Base-by-base conservation (phyloP, 2,888 invertebrate genomes). In the Lithodes maja region DNA sequence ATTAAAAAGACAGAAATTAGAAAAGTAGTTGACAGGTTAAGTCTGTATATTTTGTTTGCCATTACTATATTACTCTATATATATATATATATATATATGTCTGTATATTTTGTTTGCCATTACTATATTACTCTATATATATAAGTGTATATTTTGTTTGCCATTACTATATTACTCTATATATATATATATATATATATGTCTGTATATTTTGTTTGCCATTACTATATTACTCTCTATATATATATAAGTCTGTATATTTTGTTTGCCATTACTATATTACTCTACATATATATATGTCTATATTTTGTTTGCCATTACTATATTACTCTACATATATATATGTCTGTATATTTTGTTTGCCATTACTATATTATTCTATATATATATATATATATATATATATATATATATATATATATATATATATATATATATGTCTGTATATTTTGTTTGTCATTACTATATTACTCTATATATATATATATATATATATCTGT, bases 101-200 rank as follows among this genome's bases (percentile, higher is more conserved):
- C n/a, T 33, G 3, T 74, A 7, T 15, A 17, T 74, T n/a, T 74
- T 5, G 3, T n/a, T 74, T 5, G 12, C 74, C n/a, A 33, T 74
- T 5, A 7, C 74, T 74, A 33, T 74, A 15, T 17, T 15, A 5
- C 5, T 33, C 3, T 17, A 74, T 74, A 74, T 74, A 74, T 74
- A 74, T 74, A 74, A n/a, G n/a, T 33, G 3, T 74, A 7, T 15
- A 17, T 74, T n/a, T 74, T 5, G 3, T n/a, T 74, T 5, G 12
- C 74, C n/a, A 33, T 74, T 5, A 7, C 74, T 74, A 33, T 74
- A 15, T 17, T 15, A 5, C 5, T 33, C 3, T 17, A 74, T 74
- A 74, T 74, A 74, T 74, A 74, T 74, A 74, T 74, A 74, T 74
- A 74, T 74, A 74, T 74, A 74, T 74, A 74, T 74, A 74, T 74